phyloP scores from a whole-genome alignment of 2,797 vertebrate species.

The Chelonia mydas region DNA sequence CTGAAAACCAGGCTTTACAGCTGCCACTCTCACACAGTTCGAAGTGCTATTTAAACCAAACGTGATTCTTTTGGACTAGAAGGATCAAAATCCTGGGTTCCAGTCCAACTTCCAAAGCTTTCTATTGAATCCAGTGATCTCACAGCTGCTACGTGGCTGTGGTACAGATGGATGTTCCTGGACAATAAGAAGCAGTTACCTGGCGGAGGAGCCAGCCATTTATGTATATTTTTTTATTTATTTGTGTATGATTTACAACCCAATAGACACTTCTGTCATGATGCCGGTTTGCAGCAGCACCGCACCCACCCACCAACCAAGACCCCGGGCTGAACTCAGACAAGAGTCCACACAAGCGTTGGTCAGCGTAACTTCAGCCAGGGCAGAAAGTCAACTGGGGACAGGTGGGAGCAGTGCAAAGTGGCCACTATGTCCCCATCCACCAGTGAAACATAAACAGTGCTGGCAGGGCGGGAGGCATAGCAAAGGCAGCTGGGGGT shows the following conservation, averaged over 20 bases:
- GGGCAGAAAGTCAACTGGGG: background rate
- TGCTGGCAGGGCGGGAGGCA: background rate
- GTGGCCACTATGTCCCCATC: fast-evolving
- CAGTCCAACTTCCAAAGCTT: background rate
- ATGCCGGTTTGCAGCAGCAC: constrained; percentile 5
- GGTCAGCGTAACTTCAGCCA: constrained; percentile 22
- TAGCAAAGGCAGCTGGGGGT: fast-evolving
- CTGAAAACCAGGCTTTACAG: background rate
- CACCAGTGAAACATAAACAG: background rate
- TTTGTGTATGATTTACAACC: constrained; percentile 51
- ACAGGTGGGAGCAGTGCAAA: constrained; percentile 17
- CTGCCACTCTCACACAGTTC: background rate
- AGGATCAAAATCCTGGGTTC: background rate
- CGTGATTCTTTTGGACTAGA: background rate
- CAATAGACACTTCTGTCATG: constrained; percentile 9
- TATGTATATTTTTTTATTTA: constrained; percentile 53
- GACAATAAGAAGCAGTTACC: constrained; percentile 4
- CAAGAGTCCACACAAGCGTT: constrained; percentile 31
- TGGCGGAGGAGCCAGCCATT: constrained; percentile 36
- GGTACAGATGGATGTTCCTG: constrained; percentile 55
- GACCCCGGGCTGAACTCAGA: background rate
- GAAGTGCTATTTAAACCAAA: background rate
- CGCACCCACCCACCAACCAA: background rate
- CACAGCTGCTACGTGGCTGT: constrained; percentile 46
- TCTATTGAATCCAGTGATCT: background rate